Evolutionary conservation across 2,888 invertebrate genomes (phyloP).

Genomic region (Chrysolina haemoptera): DNA sequence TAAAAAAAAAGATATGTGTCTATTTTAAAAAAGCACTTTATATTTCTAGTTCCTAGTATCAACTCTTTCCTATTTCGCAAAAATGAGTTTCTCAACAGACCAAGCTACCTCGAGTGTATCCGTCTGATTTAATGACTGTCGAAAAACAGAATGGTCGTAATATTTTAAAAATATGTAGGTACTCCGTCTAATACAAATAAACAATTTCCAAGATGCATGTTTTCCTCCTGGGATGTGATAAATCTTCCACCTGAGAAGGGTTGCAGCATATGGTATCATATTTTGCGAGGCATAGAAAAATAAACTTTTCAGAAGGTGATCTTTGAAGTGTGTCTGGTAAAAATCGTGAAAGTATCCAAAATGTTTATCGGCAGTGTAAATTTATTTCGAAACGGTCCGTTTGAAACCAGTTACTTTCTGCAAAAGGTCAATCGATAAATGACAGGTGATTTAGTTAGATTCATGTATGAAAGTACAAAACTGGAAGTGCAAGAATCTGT

Average conservation of each 20-base stretch:
- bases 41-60: background rate
- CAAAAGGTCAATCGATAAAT: too few relatives aligned
- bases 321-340: background rate
- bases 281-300: background rate
- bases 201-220: background rate
- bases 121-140: background rate
- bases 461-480: too few relatives aligned
- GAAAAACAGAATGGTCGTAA: background rate
- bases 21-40: background rate
- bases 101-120: background rate
- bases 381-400: background rate
- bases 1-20: background rate
- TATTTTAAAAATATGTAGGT: slow-evolving; percentile 1
- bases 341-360: background rate
- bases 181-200: slow-evolving; percentile 7
- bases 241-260: slow-evolving; percentile 17
- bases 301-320: slow-evolving; percentile 11
- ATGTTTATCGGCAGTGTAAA: slow-evolving; percentile 10
- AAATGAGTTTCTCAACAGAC: too few relatives aligned
- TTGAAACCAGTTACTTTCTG: too few relatives aligned
- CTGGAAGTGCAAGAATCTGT: too few relatives aligned
- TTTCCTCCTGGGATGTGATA: slow-evolving; percentile 5
- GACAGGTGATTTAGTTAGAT: too few relatives aligned
- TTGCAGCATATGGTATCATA: background rate
- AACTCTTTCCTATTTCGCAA: too few relatives aligned